Conservation (phyloP, 92 coral and sea anemone genomes). For the Actinostola sp. region DNA sequence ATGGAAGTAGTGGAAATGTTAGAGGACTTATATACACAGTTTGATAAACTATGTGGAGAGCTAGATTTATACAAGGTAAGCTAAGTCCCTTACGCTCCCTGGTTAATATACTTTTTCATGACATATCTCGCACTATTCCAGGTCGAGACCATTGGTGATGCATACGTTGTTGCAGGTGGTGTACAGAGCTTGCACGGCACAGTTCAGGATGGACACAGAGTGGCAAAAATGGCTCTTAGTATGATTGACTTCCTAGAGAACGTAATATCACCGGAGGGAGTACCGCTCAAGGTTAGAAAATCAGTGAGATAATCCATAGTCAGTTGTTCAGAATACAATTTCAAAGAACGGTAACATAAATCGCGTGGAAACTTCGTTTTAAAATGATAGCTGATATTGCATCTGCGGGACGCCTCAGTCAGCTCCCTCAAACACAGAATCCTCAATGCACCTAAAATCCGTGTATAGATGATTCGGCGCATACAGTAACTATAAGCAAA, state of each 20-base stretch:
- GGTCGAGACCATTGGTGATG: constrained; percentile 93
- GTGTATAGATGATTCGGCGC: too few relatives aligned
- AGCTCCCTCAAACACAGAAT: too few relatives aligned
- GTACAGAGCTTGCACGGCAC: constrained; percentile 69
- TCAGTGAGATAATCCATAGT: too few relatives aligned
- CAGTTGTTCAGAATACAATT: too few relatives aligned
- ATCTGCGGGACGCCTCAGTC: too few relatives aligned
- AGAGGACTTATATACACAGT: constrained; percentile 73
- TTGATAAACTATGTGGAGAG: constrained; percentile 82
- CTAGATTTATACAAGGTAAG: constrained; percentile 86
- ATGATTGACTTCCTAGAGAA: constrained; percentile 77
- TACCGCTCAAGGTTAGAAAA: constrained; percentile 63
- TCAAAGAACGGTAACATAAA: too few relatives aligned
- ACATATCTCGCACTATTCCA: constrained; percentile 4
- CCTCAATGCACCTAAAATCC: too few relatives aligned
- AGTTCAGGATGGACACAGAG: constrained; percentile 73
- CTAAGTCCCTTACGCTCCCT: background rate
- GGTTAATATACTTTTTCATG: too few relatives aligned
- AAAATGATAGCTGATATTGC: too few relatives aligned
- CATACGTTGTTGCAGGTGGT: constrained; percentile 92
- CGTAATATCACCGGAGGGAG: constrained; percentile 78
- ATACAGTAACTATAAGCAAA: too few relatives aligned
- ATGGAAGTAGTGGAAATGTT: constrained; percentile 94
- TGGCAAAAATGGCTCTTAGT: constrained; percentile 79
- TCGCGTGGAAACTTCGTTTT: too few relatives aligned